These are phyloP conservation scores for Sturmia bella DNA, from an alignment of 2,888 invertebrate genomes.

Conservation along the genomic window DNA sequence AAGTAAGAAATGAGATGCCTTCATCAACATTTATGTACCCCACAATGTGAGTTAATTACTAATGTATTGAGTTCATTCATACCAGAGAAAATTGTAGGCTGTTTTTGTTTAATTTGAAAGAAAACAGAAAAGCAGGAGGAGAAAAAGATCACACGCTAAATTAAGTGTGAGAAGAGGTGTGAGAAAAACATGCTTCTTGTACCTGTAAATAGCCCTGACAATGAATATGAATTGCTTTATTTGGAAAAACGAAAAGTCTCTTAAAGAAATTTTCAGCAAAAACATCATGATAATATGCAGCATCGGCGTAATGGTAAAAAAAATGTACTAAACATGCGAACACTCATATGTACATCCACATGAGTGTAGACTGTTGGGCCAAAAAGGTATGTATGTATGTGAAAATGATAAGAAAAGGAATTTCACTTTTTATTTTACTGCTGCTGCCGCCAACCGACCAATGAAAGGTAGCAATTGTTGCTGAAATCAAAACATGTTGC, in stretches of 20 bases:
- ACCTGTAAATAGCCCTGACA: conserved; percentile 53
- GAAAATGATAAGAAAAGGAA: conserved; percentile 54
- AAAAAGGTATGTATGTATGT: not conserved
- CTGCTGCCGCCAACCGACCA: no score
- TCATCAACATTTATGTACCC: not conserved
- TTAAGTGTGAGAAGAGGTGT: conserved; percentile 56
- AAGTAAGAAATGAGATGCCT: no score
- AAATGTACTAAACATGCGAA: no score
- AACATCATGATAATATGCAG: conserved; percentile 1
- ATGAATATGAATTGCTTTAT: conserved; percentile 50
- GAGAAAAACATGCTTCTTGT: conserved; percentile 21
- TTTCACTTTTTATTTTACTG: conserved; percentile 53
- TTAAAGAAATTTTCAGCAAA: not conserved
- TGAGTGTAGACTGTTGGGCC: no score
- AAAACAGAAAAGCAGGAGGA: not conserved
- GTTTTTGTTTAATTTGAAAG: conserved; percentile 8
- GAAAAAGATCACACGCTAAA: conserved; percentile 58
- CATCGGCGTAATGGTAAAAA: not conserved
- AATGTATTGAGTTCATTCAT: conserved; percentile 65
- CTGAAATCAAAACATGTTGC: conserved; percentile 40
- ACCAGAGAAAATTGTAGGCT: conserved; percentile 40
- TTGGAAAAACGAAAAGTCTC: not conserved
- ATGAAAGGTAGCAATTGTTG: conserved; percentile 60
- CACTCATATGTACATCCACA: no score
- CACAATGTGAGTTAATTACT: conserved; percentile 35